These are phyloP conservation scores for Hypomecis punctinalis DNA, from an alignment of 2,888 invertebrate species.

Conservation along the genomic window DNA sequence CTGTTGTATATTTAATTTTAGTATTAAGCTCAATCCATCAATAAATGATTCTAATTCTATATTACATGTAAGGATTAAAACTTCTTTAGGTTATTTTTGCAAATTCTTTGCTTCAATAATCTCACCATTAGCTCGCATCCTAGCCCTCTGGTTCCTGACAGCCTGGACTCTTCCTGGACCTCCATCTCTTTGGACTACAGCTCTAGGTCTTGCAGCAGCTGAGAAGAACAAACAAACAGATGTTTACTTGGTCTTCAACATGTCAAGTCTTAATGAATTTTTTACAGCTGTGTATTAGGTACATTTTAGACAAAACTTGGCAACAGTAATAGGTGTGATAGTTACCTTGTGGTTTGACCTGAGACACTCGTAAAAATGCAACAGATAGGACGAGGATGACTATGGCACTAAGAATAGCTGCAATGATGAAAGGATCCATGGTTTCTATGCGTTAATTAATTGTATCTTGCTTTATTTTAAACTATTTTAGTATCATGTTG, in stretches of 20 bases:
- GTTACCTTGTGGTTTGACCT: conserved; percentile 69
- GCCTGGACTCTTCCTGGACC: conserved; percentile 89
- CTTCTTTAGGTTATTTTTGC: too few species aligned
- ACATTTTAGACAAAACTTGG: not conserved
- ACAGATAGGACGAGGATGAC: conserved; percentile 67
- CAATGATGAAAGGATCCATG: conserved; percentile 79
- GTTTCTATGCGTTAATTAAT: conserved; percentile 19
- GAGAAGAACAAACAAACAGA: conserved; percentile 32
- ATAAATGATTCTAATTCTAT: too few species aligned
- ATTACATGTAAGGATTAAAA: too few species aligned
- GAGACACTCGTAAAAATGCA: conserved; percentile 66
- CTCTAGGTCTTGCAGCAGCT: conserved; percentile 70
- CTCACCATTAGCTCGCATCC: conserved; percentile 86
- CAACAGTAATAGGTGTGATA: conserved; percentile 9
- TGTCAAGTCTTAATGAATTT: not conserved
- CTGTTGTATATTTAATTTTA: too few species aligned
- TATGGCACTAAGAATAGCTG: conserved; percentile 74
- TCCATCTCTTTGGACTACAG: conserved; percentile 79
- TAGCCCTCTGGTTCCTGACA: conserved; percentile 89
- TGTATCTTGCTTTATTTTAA: not conserved
- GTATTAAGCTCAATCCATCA: too few species aligned
- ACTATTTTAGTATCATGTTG: not conserved
- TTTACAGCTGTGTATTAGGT: not conserved
- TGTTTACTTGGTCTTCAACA: conserved; percentile 5
- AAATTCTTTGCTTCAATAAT: too few species aligned